Percentiles rank a stretch among this genome's conserved stretches.
These are phyloP conservation scores for Steromphala cineraria DNA, from an alignment of 2,888 invertebrate species.

Conservation along the genomic window DNA sequence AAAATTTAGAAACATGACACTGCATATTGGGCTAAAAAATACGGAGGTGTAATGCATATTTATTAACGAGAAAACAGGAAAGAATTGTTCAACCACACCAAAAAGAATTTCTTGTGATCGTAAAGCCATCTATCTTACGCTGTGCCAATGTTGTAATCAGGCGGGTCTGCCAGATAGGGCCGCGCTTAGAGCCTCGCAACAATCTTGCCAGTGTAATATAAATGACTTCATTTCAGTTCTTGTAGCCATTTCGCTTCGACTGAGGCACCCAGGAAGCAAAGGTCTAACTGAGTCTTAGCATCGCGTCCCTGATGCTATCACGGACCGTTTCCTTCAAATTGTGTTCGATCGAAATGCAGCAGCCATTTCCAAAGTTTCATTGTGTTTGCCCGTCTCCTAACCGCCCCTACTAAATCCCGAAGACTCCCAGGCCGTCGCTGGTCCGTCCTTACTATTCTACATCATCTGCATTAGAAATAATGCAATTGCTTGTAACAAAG, in stretches of 20 bases:
- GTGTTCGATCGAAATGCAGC: not conserved
- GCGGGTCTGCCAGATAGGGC: not conserved
- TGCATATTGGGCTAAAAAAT: too few species aligned
- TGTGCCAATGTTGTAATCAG: not conserved
- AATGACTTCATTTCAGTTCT: not conserved
- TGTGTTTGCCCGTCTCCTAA: not conserved
- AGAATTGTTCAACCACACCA: too few species aligned
- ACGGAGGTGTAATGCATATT: too few species aligned
- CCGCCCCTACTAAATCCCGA: not conserved
- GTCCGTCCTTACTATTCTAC: not conserved
- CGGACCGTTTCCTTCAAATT: not conserved
- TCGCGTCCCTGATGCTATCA: not conserved
- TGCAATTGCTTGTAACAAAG: not conserved
- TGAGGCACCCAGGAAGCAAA: not conserved
- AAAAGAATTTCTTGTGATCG: not conserved
- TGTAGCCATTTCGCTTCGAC: not conserved
- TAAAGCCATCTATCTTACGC: not conserved
- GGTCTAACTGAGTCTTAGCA: not conserved
- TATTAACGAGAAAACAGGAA: too few species aligned
- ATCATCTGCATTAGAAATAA: not conserved
- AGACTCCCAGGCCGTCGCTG: not conserved
- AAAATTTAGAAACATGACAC: too few species aligned
- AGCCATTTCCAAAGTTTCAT: not conserved
- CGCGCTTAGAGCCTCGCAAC: not conserved
- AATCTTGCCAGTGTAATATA: slow-evolving; percentile 2